Percentiles rank a stretch among this genome's conserved stretches.
Evolutionary conservation across 2,113 vertebrate species (phyloP).

Genomic region (Megatriorchis doriae): DNA sequence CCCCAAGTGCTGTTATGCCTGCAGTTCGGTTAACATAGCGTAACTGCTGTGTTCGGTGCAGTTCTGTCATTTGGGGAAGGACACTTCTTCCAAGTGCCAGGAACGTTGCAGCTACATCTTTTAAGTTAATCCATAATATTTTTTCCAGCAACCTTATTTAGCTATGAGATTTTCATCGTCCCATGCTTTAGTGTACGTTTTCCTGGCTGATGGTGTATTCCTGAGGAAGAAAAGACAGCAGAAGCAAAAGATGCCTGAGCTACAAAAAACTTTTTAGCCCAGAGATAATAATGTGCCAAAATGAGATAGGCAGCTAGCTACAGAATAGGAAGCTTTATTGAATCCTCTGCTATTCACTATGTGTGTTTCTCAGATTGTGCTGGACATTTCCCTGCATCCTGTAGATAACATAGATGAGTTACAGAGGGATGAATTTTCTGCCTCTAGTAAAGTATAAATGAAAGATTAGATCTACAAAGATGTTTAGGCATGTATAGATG

Average conservation of each 20-base stretch:
- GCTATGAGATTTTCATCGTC: not conserved
- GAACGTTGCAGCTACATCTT: not conserved
- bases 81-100: not conserved
- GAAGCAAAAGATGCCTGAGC: not conserved
- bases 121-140: not conserved
- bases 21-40: not conserved
- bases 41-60: not conserved
- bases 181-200: rapidly evolving
- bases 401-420: not conserved
- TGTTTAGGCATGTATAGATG: not conserved
- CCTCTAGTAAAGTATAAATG: not conserved
- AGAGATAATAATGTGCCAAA: not conserved
- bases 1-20: not conserved
- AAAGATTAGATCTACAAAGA: not conserved
- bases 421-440: not conserved
- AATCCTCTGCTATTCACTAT: not conserved
- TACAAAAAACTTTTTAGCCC: not conserved
- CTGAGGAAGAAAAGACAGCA: not conserved
- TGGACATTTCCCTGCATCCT: not conserved
- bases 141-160: not conserved
- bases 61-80: not conserved
- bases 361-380: not conserved
- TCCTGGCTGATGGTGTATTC: not conserved
- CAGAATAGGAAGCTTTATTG: not conserved
- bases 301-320: not conserved